Percentiles rank a stretch among this genome's conserved stretches.
Evolutionary conservation across 2,113 vertebrate genomes (phyloP).

Genomic region (Pachypanchax playfairii): DNA sequence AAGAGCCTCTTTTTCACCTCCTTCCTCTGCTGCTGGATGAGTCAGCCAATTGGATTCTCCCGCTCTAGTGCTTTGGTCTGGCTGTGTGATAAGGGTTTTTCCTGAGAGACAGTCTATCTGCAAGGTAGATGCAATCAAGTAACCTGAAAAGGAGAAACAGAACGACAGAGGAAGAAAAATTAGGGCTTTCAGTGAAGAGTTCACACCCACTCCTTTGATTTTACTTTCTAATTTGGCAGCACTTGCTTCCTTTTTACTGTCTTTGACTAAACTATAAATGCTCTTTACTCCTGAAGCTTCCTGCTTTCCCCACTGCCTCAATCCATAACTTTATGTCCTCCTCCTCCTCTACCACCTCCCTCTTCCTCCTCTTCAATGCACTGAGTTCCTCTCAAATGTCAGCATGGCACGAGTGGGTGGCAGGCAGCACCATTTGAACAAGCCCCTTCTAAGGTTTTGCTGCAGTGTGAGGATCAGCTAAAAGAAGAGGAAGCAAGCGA

Average conservation of each 20-base stretch:
- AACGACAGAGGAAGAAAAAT: slow-evolving; percentile 27
- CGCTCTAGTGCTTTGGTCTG: slow-evolving; percentile 49
- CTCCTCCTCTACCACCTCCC: slow-evolving; percentile 41
- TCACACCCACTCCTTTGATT: slow-evolving; percentile 41
- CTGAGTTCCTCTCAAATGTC: slow-evolving; percentile 71
- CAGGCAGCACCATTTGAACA: slow-evolving; percentile 62
- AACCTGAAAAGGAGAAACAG: slow-evolving; percentile 19
- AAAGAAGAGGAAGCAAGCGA: slow-evolving; percentile 27
- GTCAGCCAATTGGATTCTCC: slow-evolving; percentile 62
- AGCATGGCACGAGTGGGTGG: slow-evolving; percentile 75
- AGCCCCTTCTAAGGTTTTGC: slow-evolving; percentile 56
- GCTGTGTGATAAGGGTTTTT: slow-evolving; percentile 62
- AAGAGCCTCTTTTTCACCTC: slow-evolving; percentile 26
- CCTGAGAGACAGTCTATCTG: slow-evolving; percentile 55
- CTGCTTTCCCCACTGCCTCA: slow-evolving; percentile 25
- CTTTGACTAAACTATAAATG: slow-evolving; percentile 38
- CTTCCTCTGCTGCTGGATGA: slow-evolving; percentile 57
- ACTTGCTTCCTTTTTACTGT: slow-evolving; percentile 19
- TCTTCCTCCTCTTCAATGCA: slow-evolving; percentile 54
- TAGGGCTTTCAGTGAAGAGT: slow-evolving; percentile 20
- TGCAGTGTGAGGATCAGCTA: slow-evolving; percentile 60
- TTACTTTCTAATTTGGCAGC: slow-evolving; percentile 37
- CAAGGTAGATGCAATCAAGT: slow-evolving; percentile 39
- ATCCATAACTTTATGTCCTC: slow-evolving; percentile 54
- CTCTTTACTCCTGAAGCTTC: slow-evolving; percentile 21